Conservation (phyloP, 2,888 invertebrate species). For the Thelaira solivaga region DNA sequence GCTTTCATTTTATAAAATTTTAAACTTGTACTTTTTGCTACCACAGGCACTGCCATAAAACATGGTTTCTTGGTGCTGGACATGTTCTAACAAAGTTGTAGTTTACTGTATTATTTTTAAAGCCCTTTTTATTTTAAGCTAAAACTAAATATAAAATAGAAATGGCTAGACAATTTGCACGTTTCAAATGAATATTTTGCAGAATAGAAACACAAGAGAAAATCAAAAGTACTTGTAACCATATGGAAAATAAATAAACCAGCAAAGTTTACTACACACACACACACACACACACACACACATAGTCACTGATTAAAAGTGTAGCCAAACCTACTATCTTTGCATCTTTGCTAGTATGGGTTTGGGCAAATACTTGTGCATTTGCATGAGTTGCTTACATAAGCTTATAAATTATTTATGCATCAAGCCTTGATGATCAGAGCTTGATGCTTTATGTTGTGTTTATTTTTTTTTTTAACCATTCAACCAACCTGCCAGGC, state of each 20-base stretch:
- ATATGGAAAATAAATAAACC: background rate
- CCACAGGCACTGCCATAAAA: too few species aligned
- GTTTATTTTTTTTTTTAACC: conserved; percentile 13
- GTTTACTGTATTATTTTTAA: background rate
- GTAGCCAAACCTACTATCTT: background rate
- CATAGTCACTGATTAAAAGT: background rate
- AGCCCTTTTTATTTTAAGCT: background rate
- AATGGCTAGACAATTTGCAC: conserved; percentile 59
- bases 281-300: background rate
- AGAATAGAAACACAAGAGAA: conserved; percentile 21
- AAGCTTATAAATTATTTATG: conserved; percentile 59
- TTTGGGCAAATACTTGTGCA: conserved; percentile 51
- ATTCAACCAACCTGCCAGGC: conserved; percentile 1
- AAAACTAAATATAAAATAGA: conserved; percentile 26
- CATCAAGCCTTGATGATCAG: conserved; percentile 51
- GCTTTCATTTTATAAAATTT: too few species aligned
- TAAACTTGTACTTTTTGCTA: too few species aligned
- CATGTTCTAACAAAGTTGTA: too few species aligned
- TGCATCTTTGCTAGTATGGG: conserved; percentile 37
- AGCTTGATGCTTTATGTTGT: conserved; percentile 38
- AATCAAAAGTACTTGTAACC: conserved; percentile 12
- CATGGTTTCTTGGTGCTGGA: too few species aligned
- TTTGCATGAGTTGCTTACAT: conserved; percentile 54
- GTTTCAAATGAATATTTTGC: conserved; percentile 43
- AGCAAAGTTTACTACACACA: background rate